Conservation (phyloP, 2,888 invertebrate genomes). For the Drosophila lutescens region DNA sequence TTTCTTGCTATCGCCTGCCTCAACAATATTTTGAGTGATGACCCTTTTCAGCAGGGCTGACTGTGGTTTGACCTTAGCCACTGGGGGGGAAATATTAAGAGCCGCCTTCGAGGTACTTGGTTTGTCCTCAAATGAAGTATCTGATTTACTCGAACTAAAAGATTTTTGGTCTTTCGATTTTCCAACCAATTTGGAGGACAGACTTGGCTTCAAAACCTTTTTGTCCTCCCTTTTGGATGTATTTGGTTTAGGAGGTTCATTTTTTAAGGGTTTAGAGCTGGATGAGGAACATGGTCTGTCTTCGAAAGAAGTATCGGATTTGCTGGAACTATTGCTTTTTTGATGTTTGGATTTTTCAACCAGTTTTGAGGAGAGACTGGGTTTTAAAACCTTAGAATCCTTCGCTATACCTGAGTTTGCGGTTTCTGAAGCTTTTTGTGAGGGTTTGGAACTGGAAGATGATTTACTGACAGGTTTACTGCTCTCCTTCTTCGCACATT, state of each 20-base stretch:
- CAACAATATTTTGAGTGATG: background rate
- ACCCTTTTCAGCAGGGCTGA: conserved; percentile 48
- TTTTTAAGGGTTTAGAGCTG: background rate
- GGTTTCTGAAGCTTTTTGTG: background rate
- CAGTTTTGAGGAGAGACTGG: conserved; percentile 11
- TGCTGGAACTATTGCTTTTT: background rate
- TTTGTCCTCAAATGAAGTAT: conserved; percentile 17
- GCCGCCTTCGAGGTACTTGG: conserved; percentile 34
- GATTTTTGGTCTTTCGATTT: conserved; percentile 12
- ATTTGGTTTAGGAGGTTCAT: conserved; percentile 1
- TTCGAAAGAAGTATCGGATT: conserved; percentile 8
- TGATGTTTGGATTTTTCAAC: conserved; percentile 4
- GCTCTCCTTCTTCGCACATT: conserved; percentile 9
- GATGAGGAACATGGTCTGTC: background rate
- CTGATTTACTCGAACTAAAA: background rate
- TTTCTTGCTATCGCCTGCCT: conserved; percentile 36
- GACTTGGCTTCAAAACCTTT: background rate
- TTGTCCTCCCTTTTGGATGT: background rate
- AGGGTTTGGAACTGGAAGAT: background rate
- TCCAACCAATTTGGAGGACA: conserved; percentile 7
- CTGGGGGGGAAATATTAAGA: background rate
- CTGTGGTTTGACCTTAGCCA: conserved; percentile 25
- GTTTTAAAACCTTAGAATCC: background rate
- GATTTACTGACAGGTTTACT: conserved; percentile 3
- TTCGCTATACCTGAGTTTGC: background rate